phyloP scores from a whole-genome alignment of 1,140 invertebrate genomes.

The Hormaphis cornu region DNA sequence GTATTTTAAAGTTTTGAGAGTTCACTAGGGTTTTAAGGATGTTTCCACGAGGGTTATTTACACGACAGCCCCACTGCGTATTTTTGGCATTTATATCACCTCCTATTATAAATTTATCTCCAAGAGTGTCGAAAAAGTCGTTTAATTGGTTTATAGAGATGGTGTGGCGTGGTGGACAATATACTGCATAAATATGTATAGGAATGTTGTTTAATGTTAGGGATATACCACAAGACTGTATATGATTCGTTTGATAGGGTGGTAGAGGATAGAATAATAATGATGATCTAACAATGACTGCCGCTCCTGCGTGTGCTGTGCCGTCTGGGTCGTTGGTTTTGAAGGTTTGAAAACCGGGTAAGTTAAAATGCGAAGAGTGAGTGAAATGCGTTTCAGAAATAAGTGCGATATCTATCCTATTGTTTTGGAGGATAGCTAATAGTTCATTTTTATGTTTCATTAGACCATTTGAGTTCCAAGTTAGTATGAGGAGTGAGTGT shows the following conservation, averaged over 20 bases:
- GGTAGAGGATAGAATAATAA: neutral
- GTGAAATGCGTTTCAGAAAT: neutral
- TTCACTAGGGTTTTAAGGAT: neutral
- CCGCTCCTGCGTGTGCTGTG: too few relatives aligned
- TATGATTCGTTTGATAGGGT: neutral
- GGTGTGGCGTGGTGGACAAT: neutral
- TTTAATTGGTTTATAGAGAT: neutral
- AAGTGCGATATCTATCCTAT: constrained; percentile 15
- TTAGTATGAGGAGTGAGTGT: neutral
- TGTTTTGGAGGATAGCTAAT: neutral
- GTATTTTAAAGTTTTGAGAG: neutral
- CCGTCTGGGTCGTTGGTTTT: too few relatives aligned
- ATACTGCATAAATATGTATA: neutral
- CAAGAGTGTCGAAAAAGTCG: neutral
- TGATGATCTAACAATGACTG: neutral
- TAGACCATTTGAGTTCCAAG: constrained; percentile 33
- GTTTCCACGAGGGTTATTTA: too few relatives aligned
- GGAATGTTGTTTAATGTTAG: neutral
- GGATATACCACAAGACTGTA: neutral
- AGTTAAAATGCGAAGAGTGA: too few relatives aligned
- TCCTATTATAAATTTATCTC: neutral
- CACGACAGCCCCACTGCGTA: neutral
- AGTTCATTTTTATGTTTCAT: neutral
- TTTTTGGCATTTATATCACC: too few relatives aligned
- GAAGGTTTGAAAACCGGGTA: too few relatives aligned